Conservation (phyloP, 2,888 invertebrate species). For the Caenorhabditis virilis region DNA sequence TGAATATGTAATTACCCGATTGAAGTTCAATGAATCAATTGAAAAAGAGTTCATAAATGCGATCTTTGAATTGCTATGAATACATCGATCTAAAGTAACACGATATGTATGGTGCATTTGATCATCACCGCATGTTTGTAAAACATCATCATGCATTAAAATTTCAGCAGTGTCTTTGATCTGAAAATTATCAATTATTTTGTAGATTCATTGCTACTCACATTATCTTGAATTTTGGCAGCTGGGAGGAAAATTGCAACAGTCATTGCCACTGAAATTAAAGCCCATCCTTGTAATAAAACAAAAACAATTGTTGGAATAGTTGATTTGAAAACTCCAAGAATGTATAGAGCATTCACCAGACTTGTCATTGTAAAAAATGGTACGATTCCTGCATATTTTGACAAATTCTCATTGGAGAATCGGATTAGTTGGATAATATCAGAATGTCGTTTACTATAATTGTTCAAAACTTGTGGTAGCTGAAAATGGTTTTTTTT, state of each 20-base stretch:
- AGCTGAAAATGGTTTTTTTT: slow-evolving; percentile 15
- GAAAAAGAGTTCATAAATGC: slow-evolving; percentile 23
- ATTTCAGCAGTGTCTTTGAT: slow-evolving; percentile 33
- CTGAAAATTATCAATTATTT: slow-evolving; percentile 10
- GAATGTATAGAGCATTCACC: slow-evolving; percentile 2
- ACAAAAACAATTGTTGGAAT: slow-evolving; percentile 9
- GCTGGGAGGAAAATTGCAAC: slow-evolving; percentile 12
- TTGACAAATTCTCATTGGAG: slow-evolving; percentile 13
- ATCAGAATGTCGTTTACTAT: slow-evolving; percentile 40
- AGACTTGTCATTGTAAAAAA: slow-evolving; percentile 11
- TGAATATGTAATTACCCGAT: slow-evolving; percentile 2
- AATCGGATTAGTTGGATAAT: slow-evolving; percentile 25
- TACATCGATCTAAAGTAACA: slow-evolving; percentile 28
- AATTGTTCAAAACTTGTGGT: slow-evolving; percentile 25
- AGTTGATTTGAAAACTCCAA: too few species aligned
- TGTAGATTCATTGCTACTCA: slow-evolving; percentile 9
- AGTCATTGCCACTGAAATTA: slow-evolving; percentile 14
- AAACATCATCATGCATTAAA: slow-evolving; percentile 37
- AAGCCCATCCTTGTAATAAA: slow-evolving; percentile 9
- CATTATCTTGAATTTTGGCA: slow-evolving; percentile 24
- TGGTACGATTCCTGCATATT: slow-evolving; percentile 22
- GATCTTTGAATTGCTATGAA: slow-evolving; percentile 23
- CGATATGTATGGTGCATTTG: slow-evolving; percentile 38
- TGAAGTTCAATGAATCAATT: slow-evolving; percentile 22
- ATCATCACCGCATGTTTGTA: slow-evolving; percentile 34